phyloP scores from a whole-genome alignment of 1,140 invertebrate species.

The Trachelipus rathkii region DNA sequence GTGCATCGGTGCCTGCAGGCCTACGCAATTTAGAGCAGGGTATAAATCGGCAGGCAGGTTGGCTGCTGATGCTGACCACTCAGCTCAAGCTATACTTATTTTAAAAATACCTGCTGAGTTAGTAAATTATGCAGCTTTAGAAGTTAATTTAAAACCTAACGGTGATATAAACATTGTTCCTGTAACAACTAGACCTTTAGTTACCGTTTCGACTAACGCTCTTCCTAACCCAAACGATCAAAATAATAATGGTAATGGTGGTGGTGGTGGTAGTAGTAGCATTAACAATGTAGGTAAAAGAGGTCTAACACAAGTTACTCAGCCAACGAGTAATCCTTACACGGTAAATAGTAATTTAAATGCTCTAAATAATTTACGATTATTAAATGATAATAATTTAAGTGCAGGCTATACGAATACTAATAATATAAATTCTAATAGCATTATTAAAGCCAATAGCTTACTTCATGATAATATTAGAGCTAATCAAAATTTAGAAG shows the following conservation, averaged over 20 bases:
- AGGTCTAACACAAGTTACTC: neutral
- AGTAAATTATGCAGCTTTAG: slow-evolving; percentile 31
- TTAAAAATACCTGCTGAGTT: slow-evolving; percentile 38
- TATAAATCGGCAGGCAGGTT: too few relatives aligned
- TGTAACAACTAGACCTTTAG: neutral
- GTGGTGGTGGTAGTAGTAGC: neutral
- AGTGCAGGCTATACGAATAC: neutral
- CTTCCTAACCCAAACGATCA: neutral
- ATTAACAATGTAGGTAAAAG: neutral
- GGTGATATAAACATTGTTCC: slow-evolving; percentile 33
- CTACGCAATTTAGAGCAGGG: too few relatives aligned
- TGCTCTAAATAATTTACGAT: too few relatives aligned
- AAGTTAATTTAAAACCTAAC: slow-evolving; percentile 40
- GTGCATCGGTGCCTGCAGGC: too few relatives aligned
- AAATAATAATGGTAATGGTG: neutral
- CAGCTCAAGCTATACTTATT: too few relatives aligned
- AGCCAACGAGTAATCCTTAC: neutral
- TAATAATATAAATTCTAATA: slow-evolving; percentile 9
- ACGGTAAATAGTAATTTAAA: neutral
- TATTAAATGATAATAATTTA: neutral
- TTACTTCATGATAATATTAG: slow-evolving; percentile 17
- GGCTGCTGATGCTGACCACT: too few relatives aligned
- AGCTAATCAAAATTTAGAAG: neutral
- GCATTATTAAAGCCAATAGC: slow-evolving; percentile 2
- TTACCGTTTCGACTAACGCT: neutral